Base-by-base conservation (phyloP, 2,888 invertebrate species). In the Drosophila testacea region DNA sequence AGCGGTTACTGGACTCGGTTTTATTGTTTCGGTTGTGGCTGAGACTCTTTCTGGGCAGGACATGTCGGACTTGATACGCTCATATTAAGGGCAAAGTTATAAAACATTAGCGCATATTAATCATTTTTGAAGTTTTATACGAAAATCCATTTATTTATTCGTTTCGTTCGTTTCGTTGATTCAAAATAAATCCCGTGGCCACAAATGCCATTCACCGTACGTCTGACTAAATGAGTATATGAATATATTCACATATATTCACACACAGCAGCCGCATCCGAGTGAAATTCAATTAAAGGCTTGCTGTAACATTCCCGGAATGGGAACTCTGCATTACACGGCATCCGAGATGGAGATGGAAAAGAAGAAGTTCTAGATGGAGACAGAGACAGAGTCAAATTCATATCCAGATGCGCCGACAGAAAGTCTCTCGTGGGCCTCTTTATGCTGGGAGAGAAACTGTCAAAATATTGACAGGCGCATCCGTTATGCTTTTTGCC, bases 401-500 rank as follows among this genome's bases (percentile, higher is more conserved):
- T 42, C 61, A 30, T 28, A 46, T 60, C 50, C 69, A 70, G 66
- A 57, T 67, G 66, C 67, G 69, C 13, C 74, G 86, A 73, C 86
- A 72, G 79, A 41, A 47, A 61, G 79, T 79, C 79, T 80, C 81
- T 32, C 6, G 46, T 16, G 16, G 42, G 60, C 72, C 62, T 74
- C 63, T 70, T 67, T 60, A 69, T 69, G 66, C 56, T 67, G 60
- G 38, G 34, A 56, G 56, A 63, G 65, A 76, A 86, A 84, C 88
- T 87, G 88, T 87, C 86, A 88, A 88, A 87, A 87, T 82, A 87
- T 83, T 87, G 86, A 86, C 86, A 88, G 83, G 73, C 77, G 88
- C 86, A 88, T 86, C 86, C 86, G 86, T 86, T 86, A 86, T 81
- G 88, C 84, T 68, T 70, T 88, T 77, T 83, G 87, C 79, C 82